phyloP scores from a whole-genome alignment of 1,140 invertebrate species.

The Chlorops oryzae region DNA sequence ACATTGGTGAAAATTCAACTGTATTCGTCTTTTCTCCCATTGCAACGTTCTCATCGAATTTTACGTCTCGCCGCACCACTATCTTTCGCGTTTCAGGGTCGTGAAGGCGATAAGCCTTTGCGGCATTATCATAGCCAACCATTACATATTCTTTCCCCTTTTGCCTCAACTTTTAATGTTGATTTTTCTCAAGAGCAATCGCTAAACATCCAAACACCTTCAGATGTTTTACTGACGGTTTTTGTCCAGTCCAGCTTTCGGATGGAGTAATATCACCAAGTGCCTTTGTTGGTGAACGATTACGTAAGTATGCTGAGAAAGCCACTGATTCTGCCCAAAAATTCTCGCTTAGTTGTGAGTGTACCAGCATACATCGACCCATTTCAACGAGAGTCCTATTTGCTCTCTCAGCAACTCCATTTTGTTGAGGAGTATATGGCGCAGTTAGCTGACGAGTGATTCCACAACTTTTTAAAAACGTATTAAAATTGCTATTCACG shows the following conservation, averaged over 20 bases:
- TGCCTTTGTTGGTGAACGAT: slow-evolving; percentile 16
- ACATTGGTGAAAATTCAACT: no score
- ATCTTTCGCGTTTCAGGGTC: background rate
- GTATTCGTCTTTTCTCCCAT: background rate
- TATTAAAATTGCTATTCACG: background rate
- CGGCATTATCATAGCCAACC: slow-evolving; percentile 4
- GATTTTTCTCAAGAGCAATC: slow-evolving; percentile 2
- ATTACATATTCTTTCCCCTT: slow-evolving; percentile 1
- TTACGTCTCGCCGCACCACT: background rate
- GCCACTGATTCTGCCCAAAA: slow-evolving; percentile 26
- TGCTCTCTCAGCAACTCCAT: slow-evolving; percentile 32
- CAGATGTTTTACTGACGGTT: slow-evolving; percentile 2
- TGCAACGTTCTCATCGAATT: background rate
- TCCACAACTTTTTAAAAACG: background rate
- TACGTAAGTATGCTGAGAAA: slow-evolving; percentile 15
- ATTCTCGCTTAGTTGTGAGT: slow-evolving; percentile 6
- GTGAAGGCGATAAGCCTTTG: slow-evolving; percentile 4
- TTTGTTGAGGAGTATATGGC: slow-evolving; percentile 36
- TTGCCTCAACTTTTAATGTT: slow-evolving; percentile 6
- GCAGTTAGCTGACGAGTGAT: slow-evolving; percentile 5
- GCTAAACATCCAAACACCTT: slow-evolving; percentile 7
- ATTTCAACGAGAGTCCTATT: no score
- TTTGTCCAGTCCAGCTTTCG: background rate
- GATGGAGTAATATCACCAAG: background rate
- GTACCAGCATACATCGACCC: slow-evolving; percentile 19